Evolutionary conservation across 2,888 invertebrate genomes (phyloP), one percentile per base, ranked within the genome.

Genomic region (Callosobruchus maculatus): DNA sequence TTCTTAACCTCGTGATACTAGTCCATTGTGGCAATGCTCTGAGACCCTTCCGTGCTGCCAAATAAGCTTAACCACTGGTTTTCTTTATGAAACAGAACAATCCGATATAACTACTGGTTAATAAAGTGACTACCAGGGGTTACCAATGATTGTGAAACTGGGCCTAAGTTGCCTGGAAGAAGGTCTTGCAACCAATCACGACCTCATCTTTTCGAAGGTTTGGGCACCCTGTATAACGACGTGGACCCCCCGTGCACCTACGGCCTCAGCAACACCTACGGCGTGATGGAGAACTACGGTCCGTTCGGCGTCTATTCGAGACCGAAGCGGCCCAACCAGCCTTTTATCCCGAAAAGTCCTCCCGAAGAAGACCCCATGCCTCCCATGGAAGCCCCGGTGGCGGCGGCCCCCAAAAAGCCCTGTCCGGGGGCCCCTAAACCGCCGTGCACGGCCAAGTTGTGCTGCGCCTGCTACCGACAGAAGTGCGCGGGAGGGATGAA

Each of bases 261-360:
- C 75, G 85, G 85, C 0, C 67, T 85, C 68, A 85, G 84, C 71
- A 84, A 86, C 73, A 84, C 84, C 7, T 86, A 86, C 71, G 86
- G 86, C 26, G 82, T 80, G 7, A 78, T 85, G 73, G 82, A 81
- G 26, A 78, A 82, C 20, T 86, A 85, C 71, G 86, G 86, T 0
- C 85, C 86, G 0, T 85, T 82, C 71, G 86, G 85, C 4, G 74
- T 84, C 9, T 84, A 83, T 74, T 78, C 81, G 0, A 78, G 79
- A 26, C 82, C 83, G 0, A 82, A 83, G 76, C 73, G 78, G 20
- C 79, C 79, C 67, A 80, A 81, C 67, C 74, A 80, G n/a, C 82
- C 83, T 0, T 83, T 81, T 71, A 72, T 81, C 31, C 80, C 81
- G 49, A 49, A 49, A 18, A 1, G 13, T 1, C 49, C 49, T 49